Conservation (phyloP, 2,113 vertebrate species). For the Cephalophus harveyi region DNA sequence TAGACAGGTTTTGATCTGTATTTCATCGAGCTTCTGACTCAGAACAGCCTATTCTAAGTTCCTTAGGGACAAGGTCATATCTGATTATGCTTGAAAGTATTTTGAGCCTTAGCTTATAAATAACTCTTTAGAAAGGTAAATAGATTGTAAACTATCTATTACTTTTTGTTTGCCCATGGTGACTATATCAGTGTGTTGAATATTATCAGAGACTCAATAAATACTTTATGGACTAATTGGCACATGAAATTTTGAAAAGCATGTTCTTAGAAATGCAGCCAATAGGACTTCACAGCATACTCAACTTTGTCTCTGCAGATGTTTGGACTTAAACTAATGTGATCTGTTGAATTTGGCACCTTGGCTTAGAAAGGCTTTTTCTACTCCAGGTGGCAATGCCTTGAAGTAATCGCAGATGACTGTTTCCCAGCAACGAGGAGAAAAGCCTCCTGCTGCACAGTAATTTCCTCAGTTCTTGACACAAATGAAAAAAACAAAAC, state of each 20-base stretch:
- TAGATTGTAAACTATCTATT: not conserved
- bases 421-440: conserved; percentile 1
- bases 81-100: conserved; percentile 11
- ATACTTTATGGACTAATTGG: conserved; percentile 53
- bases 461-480: not conserved
- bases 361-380: conserved; percentile 58
- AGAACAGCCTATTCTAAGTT: not conserved
- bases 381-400: conserved; percentile 57
- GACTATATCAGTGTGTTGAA: not conserved
- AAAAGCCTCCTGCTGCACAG: not conserved
- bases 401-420: conserved; percentile 62
- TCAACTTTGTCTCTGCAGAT: conserved; percentile 46
- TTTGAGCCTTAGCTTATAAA: conserved; percentile 25
- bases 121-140: not conserved
- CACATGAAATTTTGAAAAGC: conserved; percentile 40
- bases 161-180: not conserved
- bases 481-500: not conserved
- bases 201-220: conserved; percentile 40
- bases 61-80: conserved; percentile 35
- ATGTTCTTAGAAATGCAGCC: not conserved
- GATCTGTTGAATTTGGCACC: conserved; percentile 60
- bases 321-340: conserved; percentile 37
- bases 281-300: not conserved
- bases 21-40: not conserved
- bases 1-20: not conserved